Evolutionary conservation across 2,888 invertebrate species (phyloP), one percentile per base, ranked within the genome.

Genomic region (Lasioglossum morio): DNA sequence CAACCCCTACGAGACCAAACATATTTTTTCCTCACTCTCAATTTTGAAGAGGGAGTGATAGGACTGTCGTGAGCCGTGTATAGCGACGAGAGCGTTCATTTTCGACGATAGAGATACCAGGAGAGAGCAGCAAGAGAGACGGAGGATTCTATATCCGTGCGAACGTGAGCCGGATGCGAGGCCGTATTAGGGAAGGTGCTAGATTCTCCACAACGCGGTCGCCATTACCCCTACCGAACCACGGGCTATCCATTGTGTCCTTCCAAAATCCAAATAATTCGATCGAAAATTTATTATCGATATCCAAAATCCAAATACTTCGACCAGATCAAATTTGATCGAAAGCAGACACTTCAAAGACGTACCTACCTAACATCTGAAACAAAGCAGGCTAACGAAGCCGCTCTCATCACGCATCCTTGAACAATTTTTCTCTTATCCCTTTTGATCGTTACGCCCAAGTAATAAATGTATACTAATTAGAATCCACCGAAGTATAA

Each of bases 211-310:
- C 95, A 95, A 95, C 95, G 94, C 93, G 93, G 94, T 94, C 95
- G 95, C 95, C 95, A 95, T 94, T 95, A 95, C 95, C 95, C 95
- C 96, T 95, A 87, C 96, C 95, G 91, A 92, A 89, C 80, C 82
- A 85, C 40, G 4, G 37, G 19, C 37, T 10, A 37, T 69, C 27
- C 27, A 5, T 60, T 60, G 19, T 16, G 30, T 19, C 30, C 63
- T 30, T 63, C 30, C 30, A 63, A 63, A 63, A 30, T 30, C 63
- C 30, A 19, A 30, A 30, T 63, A 30, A 0, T 16, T 16, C 12
- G 12, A 43, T 43, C 19, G 19, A 48, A 48, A 48, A 19, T 48
- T 48, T 48, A 19, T 19, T 5, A 48, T 2, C 16, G 19, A 5
- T 0, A 48, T 30, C 30, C 63, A 63, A 63, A 63, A 16, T 30